Evolutionary conservation across 1,140 invertebrate genomes (phyloP).

Genomic region (Trinorchestia longiramus): DNA sequence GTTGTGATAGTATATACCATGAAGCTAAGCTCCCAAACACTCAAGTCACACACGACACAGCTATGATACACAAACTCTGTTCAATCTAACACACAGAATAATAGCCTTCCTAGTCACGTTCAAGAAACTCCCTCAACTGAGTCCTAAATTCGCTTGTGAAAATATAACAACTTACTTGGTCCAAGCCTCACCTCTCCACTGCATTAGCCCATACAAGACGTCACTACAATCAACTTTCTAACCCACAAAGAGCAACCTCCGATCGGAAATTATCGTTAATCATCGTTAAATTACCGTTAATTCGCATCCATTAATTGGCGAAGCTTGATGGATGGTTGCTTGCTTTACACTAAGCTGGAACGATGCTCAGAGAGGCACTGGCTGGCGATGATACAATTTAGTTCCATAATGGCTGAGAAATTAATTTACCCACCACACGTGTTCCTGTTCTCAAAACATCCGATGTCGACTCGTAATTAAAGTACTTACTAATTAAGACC

Average conservation of each 20-base stretch:
- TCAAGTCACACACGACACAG: not conserved
- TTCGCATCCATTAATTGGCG: too few species aligned
- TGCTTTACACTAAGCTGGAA: too few species aligned
- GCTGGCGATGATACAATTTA: not conserved
- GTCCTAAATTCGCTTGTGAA: not conserved
- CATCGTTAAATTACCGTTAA: too few species aligned
- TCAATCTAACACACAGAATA: not conserved
- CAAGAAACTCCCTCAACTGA: not conserved
- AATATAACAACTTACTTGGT: not conserved
- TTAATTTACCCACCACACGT: not conserved
- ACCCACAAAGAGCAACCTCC: not conserved
- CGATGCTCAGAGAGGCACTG: not conserved
- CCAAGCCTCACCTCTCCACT: not conserved
- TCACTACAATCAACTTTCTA: not conserved
- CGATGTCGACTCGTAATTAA: not conserved
- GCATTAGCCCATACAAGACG: not conserved
- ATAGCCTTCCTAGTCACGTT: not conserved
- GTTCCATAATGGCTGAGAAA: not conserved
- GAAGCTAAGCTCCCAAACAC: not conserved
- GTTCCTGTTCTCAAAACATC: not conserved
- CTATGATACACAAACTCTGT: not conserved
- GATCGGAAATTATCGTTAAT: too few species aligned
- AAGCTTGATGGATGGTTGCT: too few species aligned
- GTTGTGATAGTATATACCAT: not conserved
- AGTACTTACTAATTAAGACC: not conserved